These are phyloP conservation scores for Rapana venosa DNA, from an alignment of 2,888 invertebrate genomes.

Conservation along the genomic window DNA sequence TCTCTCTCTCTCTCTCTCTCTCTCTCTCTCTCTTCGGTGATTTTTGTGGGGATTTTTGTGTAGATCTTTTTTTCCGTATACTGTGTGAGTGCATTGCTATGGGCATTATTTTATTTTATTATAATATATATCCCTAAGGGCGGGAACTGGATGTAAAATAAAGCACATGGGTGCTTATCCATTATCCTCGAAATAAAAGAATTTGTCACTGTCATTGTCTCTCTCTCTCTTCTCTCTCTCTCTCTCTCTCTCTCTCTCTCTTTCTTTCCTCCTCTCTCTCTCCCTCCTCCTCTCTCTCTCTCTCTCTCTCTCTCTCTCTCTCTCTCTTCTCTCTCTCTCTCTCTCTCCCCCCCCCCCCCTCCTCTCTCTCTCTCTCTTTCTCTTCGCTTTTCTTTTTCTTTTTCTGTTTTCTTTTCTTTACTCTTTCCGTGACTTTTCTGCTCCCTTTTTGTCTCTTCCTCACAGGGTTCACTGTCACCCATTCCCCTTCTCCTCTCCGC, in stretches of 20 bases:
- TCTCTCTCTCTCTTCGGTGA: slow-evolving; percentile 6
- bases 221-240: not conserved
- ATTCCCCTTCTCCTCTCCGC: not conserved
- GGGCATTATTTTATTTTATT: too few relatives aligned
- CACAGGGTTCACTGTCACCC: too few relatives aligned
- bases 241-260: not conserved
- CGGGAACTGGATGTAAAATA: too few relatives aligned
- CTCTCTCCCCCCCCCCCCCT: not conserved
- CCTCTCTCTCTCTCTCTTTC: not conserved
- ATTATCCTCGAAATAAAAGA: too few relatives aligned
- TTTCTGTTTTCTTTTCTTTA: not conserved
- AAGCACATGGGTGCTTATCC: too few relatives aligned
- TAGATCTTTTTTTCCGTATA: too few relatives aligned
- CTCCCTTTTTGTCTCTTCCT: not conserved
- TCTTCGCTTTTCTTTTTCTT: not conserved
- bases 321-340: not conserved
- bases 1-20: not conserved
- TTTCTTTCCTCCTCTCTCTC: not conserved
- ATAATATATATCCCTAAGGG: too few relatives aligned
- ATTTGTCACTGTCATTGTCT: not conserved
- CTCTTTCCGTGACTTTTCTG: not conserved
- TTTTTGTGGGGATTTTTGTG: too few relatives aligned
- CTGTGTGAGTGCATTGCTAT: too few relatives aligned
- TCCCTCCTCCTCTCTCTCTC: not conserved
- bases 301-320: slow-evolving; percentile 24